These are phyloP conservation scores for Nerophis ophidion DNA, from an alignment of 2,113 vertebrate species.

Conservation along the genomic window DNA sequence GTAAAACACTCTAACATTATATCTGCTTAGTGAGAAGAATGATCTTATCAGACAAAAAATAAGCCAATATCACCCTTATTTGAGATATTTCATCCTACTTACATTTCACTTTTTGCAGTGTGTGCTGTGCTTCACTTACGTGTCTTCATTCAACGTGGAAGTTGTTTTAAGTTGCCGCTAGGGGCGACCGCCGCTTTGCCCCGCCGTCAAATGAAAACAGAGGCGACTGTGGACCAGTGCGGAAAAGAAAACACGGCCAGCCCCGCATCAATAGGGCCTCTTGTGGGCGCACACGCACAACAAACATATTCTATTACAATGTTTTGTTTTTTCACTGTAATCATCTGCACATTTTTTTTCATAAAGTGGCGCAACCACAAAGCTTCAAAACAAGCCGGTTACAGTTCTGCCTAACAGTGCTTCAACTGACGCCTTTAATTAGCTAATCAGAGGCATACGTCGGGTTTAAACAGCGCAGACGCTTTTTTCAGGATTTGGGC, in stretches of 20 bases:
- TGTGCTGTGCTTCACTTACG: constrained; percentile 33
- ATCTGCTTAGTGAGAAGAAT: too few species aligned
- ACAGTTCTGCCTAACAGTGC: constrained; percentile 54
- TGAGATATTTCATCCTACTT: too few species aligned
- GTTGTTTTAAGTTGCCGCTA: constrained; percentile 61
- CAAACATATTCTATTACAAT: constrained; percentile 64
- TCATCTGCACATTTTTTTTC: constrained; percentile 31
- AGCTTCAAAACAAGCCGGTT: constrained; percentile 52
- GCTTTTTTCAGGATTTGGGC: constrained; percentile 38
- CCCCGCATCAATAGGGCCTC: constrained; percentile 56
- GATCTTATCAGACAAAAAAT: too few species aligned
- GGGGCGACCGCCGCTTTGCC: constrained; percentile 22
- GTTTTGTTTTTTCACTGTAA: constrained; percentile 56
- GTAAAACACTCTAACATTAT: too few species aligned
- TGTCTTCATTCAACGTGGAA: constrained; percentile 40
- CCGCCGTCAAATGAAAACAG: constrained; percentile 49
- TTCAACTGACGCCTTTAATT: constrained; percentile 57
- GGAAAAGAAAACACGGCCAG: constrained; percentile 45
- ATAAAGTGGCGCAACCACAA: constrained; percentile 43
- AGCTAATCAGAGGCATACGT: constrained; percentile 64
- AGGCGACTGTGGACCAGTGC: constrained; percentile 55
- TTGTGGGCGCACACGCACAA: constrained; percentile 55
- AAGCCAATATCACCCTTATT: too few species aligned
- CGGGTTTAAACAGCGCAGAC: constrained; percentile 54
- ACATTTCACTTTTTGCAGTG: neutral